Percentiles rank a stretch among this genome's conserved stretches.
Conservation (phyloP, 1,140 invertebrate genomes). For the Maconellicoccus hirsutus region DNA sequence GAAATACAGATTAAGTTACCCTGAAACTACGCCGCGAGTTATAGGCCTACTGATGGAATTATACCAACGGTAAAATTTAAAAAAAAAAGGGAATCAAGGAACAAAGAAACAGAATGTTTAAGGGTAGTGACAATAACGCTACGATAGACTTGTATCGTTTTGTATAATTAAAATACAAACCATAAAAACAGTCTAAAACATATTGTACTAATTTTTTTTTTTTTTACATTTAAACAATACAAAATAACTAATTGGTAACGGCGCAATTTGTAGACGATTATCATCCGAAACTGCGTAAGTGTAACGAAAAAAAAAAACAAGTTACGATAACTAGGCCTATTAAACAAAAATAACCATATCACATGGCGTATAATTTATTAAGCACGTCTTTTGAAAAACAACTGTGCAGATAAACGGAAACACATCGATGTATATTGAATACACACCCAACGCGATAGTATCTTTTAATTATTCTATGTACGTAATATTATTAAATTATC, state of each 20-base stretch:
- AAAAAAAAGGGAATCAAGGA: too few species aligned
- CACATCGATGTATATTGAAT: neutral
- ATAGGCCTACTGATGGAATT: too few species aligned
- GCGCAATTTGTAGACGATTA: neutral
- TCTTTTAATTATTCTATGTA: neutral
- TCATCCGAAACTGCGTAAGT: neutral
- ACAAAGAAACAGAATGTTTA: too few species aligned
- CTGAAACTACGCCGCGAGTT: too few species aligned
- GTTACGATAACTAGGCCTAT: neutral
- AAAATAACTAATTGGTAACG: slow-evolving; percentile 4
- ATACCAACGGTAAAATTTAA: too few species aligned
- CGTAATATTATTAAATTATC: too few species aligned
- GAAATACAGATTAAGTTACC: too few species aligned
- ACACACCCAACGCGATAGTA: neutral
- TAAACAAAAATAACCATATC: neutral
- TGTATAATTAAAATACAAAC: neutral
- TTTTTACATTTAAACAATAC: neutral
- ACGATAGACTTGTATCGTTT: too few species aligned
- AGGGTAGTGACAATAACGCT: too few species aligned
- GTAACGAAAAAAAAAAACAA: neutral
- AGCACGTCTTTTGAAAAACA: neutral
- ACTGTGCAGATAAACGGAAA: neutral
- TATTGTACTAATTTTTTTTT: too few species aligned
- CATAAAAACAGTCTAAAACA: too few species aligned
- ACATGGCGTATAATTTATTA: neutral